Conservation (phyloP, 2,888 invertebrate species). For the Rhagonycha fulva region DNA sequence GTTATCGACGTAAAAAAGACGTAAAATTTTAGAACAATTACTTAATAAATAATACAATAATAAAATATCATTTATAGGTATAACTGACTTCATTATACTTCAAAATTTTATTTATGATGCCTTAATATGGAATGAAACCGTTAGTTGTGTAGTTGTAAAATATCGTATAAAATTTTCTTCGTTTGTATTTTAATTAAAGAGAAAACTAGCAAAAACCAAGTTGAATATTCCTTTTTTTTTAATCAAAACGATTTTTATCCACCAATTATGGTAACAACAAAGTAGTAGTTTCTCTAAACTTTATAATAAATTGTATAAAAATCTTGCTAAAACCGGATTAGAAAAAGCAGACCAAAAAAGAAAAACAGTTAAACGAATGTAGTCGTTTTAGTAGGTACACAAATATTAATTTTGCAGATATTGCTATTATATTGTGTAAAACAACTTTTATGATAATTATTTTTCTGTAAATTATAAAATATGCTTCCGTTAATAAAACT, state of each 20-base stretch:
- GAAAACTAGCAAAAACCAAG: constrained; percentile 13
- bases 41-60: constrained; percentile 17
- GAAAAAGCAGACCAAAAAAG: neutral
- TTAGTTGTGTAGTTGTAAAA: constrained; percentile 21
- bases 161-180: constrained; percentile 20
- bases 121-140: constrained; percentile 20
- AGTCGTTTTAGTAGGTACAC: neutral
- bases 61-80: constrained; percentile 14
- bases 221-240: constrained; percentile 3
- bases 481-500: neutral
- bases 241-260: constrained; percentile 13
- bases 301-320: neutral
- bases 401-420: neutral
- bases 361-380: neutral
- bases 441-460: neutral
- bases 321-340: neutral
- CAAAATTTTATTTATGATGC: constrained; percentile 15
- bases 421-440: neutral
- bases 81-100: constrained; percentile 3
- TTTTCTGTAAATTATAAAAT: neutral
- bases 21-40: constrained; percentile 17
- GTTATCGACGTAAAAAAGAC: neutral
- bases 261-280: neutral
- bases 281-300: neutral
- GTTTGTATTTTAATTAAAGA: constrained; percentile 24